A percentile compares a stretch with the other conserved stretches of the same genome.
These are phyloP conservation scores for Macrobrachium rosenbergii DNA, from an alignment of 1,140 invertebrate genomes.

Conservation along the genomic window DNA sequence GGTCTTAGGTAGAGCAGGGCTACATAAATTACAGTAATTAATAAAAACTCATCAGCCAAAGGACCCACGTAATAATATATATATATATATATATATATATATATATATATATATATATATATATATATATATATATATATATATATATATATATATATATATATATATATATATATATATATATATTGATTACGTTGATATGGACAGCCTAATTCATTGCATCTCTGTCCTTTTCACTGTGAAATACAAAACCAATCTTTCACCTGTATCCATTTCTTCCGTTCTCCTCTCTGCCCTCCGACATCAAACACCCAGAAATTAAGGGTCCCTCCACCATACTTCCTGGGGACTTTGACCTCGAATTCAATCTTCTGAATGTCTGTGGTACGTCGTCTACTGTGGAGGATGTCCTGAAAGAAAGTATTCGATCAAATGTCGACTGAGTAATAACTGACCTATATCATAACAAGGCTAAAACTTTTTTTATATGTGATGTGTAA, in stretches of 20 bases:
- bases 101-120: not conserved
- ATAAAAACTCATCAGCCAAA: too few species aligned
- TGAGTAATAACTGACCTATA: too few species aligned
- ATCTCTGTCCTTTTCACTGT: too few species aligned
- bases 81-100: not conserved
- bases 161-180: not conserved
- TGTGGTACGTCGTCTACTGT: conserved; percentile 79
- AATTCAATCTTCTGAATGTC: conserved; percentile 83
- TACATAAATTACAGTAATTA: too few species aligned
- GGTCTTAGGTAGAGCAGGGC: too few species aligned
- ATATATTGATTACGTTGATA: too few species aligned
- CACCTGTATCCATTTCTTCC: conserved; percentile 87
- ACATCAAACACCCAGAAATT: conserved; percentile 85
- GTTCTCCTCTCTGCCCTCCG: conserved; percentile 85
- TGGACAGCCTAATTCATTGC: too few species aligned
- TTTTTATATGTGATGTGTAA: too few species aligned
- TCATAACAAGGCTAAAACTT: too few species aligned
- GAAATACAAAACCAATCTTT: not conserved
- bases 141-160: not conserved
- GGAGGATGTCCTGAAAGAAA: conserved; percentile 76
- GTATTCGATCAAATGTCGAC: not conserved
- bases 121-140: not conserved
- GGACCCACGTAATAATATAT: too few species aligned
- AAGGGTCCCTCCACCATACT: conserved; percentile 68
- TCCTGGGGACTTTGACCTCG: conserved; percentile 78